Evolutionary conservation across 2,888 invertebrate genomes (phyloP), one percentile per base, ranked within the genome.

Genomic region (Xestia sexstrigata): DNA sequence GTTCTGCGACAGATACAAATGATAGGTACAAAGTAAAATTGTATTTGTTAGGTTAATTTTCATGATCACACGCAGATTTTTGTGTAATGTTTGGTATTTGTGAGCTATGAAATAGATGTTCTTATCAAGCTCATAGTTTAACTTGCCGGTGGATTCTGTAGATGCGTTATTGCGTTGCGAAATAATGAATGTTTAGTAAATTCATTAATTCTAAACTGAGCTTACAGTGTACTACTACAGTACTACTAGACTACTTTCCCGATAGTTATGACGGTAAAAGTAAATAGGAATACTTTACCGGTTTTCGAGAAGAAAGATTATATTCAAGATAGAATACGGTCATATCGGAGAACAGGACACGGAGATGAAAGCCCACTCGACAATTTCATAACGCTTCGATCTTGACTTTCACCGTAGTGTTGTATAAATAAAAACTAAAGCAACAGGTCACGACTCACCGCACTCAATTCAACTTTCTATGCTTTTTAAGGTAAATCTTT

Each of bases 391-490:
- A 55, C 74, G 42, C 58, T 69, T 73, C 65, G 73, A 78, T 80
- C 78, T 78, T 76, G 79, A 85, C 87, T 87, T 87, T 87, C 87
- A 81, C 87, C 70, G 26, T 70, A 73, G 71, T 78, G 78, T 81
- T 81, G 71, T 73, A 69, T 83, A 87, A 84, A 87, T 83, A 85
- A 81, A 81, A 85, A 79, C 68, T 78, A 81, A 83, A 85, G 79
- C 69, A 77, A 67, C 78, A 78, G 77, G 78, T 87, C 87, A 87
- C 87, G 81, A 80, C 39, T 77, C 62, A 70, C 78, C 70, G 66
- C 78, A 79, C 47, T 67, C 63, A 66, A 71, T 60, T 67, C 42
- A 73, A 79, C 85, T 87, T 85, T 86, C 81, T 76, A 81, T 76
- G 52, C 7, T 65, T 72, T 76, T 71, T 72, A 42, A 45, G 45